phyloP scores from a whole-genome alignment of 2,888 invertebrate species.

The Ornithoptera alexandrae region DNA sequence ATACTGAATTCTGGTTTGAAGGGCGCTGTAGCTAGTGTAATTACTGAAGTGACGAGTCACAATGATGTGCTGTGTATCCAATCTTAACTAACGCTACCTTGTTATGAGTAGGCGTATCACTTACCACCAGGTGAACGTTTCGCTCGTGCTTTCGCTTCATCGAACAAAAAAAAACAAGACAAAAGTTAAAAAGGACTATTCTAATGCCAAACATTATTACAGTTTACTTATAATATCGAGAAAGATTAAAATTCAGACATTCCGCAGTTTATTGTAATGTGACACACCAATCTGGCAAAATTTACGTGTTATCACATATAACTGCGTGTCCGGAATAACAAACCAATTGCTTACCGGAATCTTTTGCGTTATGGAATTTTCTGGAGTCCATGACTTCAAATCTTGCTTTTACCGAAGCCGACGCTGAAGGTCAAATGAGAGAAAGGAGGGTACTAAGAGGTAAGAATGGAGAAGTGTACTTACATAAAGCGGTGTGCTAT shows the following conservation, averaged over 20 bases:
- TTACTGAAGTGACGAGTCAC: too few species aligned
- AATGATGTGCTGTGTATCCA: too few species aligned
- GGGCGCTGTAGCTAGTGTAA: too few species aligned
- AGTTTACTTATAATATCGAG: neutral
- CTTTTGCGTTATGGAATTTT: neutral
- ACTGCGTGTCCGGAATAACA: neutral
- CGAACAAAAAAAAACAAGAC: neutral
- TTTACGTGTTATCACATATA: neutral
- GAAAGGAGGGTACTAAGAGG: too few species aligned
- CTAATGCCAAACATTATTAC: neutral
- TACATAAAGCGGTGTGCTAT: too few species aligned
- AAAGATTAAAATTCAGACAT: neutral
- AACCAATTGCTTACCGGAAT: neutral
- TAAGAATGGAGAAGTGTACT: too few species aligned
- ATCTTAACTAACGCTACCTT: too few species aligned
- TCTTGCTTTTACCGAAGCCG: neutral
- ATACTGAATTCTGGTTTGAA: too few species aligned
- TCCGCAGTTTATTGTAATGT: neutral
- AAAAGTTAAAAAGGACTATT: neutral
- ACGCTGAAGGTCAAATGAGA: too few species aligned
- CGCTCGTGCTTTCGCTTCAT: too few species aligned
- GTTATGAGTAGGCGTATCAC: too few species aligned
- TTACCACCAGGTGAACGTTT: too few species aligned
- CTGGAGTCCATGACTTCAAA: neutral
- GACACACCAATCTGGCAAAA: neutral